Conservation (phyloP, 2,113 vertebrate genomes). For the Istiophorus platypterus region DNA sequence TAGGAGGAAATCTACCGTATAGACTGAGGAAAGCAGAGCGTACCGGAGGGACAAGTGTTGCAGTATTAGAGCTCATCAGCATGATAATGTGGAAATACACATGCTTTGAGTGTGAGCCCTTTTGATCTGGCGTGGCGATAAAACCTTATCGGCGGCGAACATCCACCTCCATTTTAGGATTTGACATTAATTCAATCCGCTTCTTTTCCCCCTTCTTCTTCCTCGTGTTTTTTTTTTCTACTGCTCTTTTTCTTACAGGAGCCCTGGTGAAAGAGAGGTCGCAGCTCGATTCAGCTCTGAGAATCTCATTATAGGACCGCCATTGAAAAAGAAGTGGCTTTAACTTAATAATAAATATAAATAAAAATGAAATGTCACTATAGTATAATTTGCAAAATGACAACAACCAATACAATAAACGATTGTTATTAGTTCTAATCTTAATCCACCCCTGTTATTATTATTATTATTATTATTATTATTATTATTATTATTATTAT, state of each 20-base stretch:
- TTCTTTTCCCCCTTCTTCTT: constrained; percentile 11
- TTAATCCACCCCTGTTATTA: background rate
- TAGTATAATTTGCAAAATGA: background rate
- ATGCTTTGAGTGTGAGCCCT: constrained; percentile 78
- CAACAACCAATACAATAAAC: background rate
- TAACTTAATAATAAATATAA: constrained; percentile 35
- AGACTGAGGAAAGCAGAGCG: constrained; percentile 34
- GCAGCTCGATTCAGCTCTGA: constrained; percentile 39
- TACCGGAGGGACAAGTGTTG: constrained; percentile 58
- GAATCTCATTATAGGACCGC: constrained; percentile 63
- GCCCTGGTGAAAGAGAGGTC: constrained; percentile 54
- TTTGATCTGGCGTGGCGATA: constrained; percentile 82
- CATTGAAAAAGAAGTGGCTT: constrained; percentile 35
- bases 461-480: background rate
- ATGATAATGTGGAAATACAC: constrained; percentile 82
- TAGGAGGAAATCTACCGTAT: constrained; percentile 36
- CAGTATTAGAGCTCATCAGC: constrained; percentile 81
- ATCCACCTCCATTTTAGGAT: constrained; percentile 83
- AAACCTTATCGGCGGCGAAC: constrained; percentile 81
- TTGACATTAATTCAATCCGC: constrained; percentile 82
- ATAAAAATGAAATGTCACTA: constrained; percentile 25
- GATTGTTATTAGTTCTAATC: background rate
- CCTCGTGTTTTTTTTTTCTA: constrained; percentile 41
- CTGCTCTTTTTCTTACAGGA: constrained; percentile 47
- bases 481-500: background rate